Evolutionary conservation across 2,888 invertebrate species (phyloP), one percentile per base, ranked within the genome.

Genomic region (Macropis europaea): DNA sequence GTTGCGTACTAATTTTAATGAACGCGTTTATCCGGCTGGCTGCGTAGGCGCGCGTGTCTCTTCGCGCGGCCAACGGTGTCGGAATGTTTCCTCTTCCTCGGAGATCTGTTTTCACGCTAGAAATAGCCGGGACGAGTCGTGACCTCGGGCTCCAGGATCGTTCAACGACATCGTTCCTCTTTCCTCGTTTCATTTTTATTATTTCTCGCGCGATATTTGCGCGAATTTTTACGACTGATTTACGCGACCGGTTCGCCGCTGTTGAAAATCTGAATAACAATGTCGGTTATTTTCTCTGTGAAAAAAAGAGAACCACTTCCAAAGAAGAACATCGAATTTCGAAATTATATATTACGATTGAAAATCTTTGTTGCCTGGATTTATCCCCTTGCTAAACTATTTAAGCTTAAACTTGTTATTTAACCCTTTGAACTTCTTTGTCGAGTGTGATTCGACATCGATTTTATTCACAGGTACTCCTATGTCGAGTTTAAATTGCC

Each of bases 11-110:
- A 68, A 75, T 64, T 43, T 60, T 56, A 54, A 50, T 54, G 53
- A 54, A 54, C 48, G 19, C 28, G 28, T 64, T 71, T 64, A 64
- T 56, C 64, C 62, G 68, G 54, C 63, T 61, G 19, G 19, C 40
- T 45, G 59, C 38, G 57, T 52, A 52, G 61, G 48, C 66, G 47
- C 57, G 48, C 22, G 43, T 50, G 42, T 47, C 19, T 45, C 40
- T 40, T 7, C 32, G 43, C 48, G 7, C 9, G 22, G 17, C 17
- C 45, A 63, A 6, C 45, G 47, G 47, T 62, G 57, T 43, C 62
- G 52, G 17, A 38, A 34, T 28, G 50, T 30, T 47, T 45, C 17
- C 52, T 22, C 38, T 34, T 50, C 40, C 40, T 22, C 15, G 24
- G n/a, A 28, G 48, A 50, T 50, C 50, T 57, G 62, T 61, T 77